Conservation (phyloP, 92 coral and sea anemone species). For the Ricordea florida region DNA sequence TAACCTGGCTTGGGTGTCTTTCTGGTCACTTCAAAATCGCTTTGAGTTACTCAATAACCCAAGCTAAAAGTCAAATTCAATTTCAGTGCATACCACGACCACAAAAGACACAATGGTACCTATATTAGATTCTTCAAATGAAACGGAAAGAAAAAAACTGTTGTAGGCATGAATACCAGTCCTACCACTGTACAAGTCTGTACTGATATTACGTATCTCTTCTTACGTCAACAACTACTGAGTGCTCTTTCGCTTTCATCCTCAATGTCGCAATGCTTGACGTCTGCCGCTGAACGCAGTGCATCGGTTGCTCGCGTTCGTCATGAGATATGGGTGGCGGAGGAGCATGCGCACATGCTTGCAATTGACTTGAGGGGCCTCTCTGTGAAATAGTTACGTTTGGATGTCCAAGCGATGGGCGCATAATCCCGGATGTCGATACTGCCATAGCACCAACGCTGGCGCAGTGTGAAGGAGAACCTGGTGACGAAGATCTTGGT, state of each 20-base stretch:
- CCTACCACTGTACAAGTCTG: constrained; percentile 48
- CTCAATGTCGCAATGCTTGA: constrained; percentile 91
- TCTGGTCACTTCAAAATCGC: no score
- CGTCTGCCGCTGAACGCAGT: constrained; percentile 82
- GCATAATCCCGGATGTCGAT: constrained; percentile 67
- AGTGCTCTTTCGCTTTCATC: constrained; percentile 96
- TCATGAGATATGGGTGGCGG: constrained; percentile 86
- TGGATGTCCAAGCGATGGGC: constrained; percentile 79
- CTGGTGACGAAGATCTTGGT: constrained; percentile 78
- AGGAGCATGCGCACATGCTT: constrained; percentile 62
- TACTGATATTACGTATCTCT: constrained; percentile 66
- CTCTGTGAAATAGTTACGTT: constrained; percentile 88
- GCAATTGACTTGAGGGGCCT: constrained; percentile 64
- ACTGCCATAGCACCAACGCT: constrained; percentile 81
- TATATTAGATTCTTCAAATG: neutral
- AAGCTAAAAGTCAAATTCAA: neutral
- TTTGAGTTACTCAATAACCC: no score
- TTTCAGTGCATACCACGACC: neutral
- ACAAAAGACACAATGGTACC: no score
- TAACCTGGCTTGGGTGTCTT: no score
- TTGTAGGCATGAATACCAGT: neutral
- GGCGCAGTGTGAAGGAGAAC: constrained; percentile 75
- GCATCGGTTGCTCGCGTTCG: constrained; percentile 58
- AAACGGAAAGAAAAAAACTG: neutral
- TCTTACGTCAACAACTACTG: constrained; percentile 97